Evolutionary conservation across 1,140 invertebrate genomes (phyloP).

Genomic region (Drosophila lowei): DNA sequence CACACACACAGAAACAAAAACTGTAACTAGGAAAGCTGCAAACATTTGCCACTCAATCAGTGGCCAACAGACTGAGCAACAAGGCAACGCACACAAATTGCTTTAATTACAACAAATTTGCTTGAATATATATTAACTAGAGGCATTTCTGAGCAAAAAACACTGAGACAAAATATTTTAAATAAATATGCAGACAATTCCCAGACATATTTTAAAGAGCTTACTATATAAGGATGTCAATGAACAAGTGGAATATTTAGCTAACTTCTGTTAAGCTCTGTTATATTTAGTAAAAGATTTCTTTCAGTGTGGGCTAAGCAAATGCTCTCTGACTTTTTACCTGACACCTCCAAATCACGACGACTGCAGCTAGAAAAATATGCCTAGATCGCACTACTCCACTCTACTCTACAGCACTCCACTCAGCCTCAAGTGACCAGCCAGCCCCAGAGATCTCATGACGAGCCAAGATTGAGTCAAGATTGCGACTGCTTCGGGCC

Average conservation of each 20-base stretch:
- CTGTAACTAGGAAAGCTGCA: slow-evolving; percentile 28
- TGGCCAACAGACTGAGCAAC: slow-evolving; percentile 41
- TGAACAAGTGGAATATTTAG: background rate
- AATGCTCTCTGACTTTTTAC: slow-evolving; percentile 46
- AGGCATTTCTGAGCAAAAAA: slow-evolving; percentile 20
- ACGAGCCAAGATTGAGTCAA: slow-evolving; percentile 46
- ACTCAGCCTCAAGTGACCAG: slow-evolving; percentile 24
- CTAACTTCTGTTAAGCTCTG: background rate
- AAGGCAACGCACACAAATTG: slow-evolving; percentile 76
- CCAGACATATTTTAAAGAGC: background rate
- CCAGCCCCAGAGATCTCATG: slow-evolving; percentile 38
- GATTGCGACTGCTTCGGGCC: slow-evolving; percentile 44
- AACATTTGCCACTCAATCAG: slow-evolving; percentile 79
- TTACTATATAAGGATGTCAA: background rate
- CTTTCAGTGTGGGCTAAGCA: slow-evolving; percentile 14
- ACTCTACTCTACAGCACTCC: slow-evolving; percentile 28
- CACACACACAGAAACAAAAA: slow-evolving; percentile 7
- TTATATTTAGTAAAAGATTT: background rate
- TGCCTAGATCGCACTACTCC: slow-evolving; percentile 30
- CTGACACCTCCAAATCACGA: slow-evolving; percentile 40
- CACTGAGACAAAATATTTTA: slow-evolving; percentile 28
- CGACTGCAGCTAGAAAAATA: slow-evolving; percentile 68
- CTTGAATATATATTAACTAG: slow-evolving; percentile 69
- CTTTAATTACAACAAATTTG: slow-evolving; percentile 81
- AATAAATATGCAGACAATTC: too few relatives aligned